These are phyloP conservation scores for Seira musarum DNA, from an alignment of 2,888 invertebrate genomes.

Conservation along the genomic window DNA sequence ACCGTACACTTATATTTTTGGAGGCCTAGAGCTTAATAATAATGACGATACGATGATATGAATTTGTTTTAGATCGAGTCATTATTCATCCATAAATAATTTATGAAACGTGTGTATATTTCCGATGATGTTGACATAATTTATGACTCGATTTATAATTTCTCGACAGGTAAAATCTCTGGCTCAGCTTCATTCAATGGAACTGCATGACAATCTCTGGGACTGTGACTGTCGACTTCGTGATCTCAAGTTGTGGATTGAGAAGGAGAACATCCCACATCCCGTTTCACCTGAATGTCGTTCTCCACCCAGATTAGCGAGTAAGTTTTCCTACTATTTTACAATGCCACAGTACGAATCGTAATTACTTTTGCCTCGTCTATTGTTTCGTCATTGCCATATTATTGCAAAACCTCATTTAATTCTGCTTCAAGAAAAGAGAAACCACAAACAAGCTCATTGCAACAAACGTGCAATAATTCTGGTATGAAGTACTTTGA, in stretches of 20 bases:
- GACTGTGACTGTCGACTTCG: slow-evolving; percentile 88
- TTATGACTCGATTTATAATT: slow-evolving; percentile 16
- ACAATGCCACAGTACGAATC: no score
- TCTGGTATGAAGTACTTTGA: no score
- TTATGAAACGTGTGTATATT: not conserved
- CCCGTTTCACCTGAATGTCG: slow-evolving; percentile 85
- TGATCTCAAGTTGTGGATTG: slow-evolving; percentile 86
- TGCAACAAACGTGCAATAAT: no score
- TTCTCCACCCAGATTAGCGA: slow-evolving; percentile 70
- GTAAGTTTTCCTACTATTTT: slow-evolving; percentile 38
- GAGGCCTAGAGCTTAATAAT: no score
- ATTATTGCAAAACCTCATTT: no score
- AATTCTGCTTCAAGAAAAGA: no score
- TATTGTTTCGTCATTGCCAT: no score
- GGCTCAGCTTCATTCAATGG: slow-evolving; percentile 80
- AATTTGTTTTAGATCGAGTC: not conserved
- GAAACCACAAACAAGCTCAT: no score
- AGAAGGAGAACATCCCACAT: slow-evolving; percentile 78
- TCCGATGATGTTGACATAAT: not conserved
- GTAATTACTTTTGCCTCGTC: no score
- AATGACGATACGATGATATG: no score
- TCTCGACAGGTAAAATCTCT: slow-evolving; percentile 67
- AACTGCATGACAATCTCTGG: slow-evolving; percentile 91
- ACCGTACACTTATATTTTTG: no score
- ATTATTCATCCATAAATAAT: slow-evolving; percentile 8